Percentiles rank a stretch among this genome's conserved stretches.
Evolutionary conservation across 2,888 invertebrate species (phyloP).

Genomic region (Selenia dentaria): DNA sequence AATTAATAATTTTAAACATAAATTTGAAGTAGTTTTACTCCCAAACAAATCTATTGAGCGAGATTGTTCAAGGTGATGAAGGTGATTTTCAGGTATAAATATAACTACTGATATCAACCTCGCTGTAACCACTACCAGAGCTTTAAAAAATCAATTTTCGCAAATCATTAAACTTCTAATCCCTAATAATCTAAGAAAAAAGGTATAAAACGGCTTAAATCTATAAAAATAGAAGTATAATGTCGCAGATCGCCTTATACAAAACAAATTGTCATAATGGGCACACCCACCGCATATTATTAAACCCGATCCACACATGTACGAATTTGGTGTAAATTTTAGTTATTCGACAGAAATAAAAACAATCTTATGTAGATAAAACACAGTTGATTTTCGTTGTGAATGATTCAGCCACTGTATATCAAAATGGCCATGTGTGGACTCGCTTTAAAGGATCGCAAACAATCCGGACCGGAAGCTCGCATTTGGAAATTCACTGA

Average conservation of each 20-base stretch:
- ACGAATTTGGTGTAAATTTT: neutral
- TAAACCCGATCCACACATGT: neutral
- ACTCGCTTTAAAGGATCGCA: slow-evolving; percentile 7
- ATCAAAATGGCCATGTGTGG: neutral
- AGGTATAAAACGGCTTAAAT: slow-evolving; percentile 23
- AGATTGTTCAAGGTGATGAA: too few species aligned
- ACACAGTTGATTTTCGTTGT: neutral
- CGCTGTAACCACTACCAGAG: too few species aligned
- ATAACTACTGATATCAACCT: too few species aligned
- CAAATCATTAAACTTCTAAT: slow-evolving; percentile 3
- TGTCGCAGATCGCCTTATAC: slow-evolving; percentile 16
- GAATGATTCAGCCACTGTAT: neutral
- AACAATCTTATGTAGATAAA: neutral
- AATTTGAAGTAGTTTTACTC: too few species aligned
- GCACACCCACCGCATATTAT: slow-evolving; percentile 30
- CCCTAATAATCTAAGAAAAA: slow-evolving; percentile 2
- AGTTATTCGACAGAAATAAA: neutral
- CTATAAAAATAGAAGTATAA: slow-evolving; percentile 25
- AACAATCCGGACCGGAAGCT: slow-evolving; percentile 23
- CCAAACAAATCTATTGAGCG: too few species aligned
- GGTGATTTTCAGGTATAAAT: too few species aligned
- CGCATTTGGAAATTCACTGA: slow-evolving; percentile 29
- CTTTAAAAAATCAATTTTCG: neutral
- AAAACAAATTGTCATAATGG: slow-evolving; percentile 28
- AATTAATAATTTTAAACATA: too few species aligned